These are phyloP conservation scores for Phyto melanocephala DNA, from an alignment of 2,888 invertebrate genomes.

Conservation along the genomic window DNA sequence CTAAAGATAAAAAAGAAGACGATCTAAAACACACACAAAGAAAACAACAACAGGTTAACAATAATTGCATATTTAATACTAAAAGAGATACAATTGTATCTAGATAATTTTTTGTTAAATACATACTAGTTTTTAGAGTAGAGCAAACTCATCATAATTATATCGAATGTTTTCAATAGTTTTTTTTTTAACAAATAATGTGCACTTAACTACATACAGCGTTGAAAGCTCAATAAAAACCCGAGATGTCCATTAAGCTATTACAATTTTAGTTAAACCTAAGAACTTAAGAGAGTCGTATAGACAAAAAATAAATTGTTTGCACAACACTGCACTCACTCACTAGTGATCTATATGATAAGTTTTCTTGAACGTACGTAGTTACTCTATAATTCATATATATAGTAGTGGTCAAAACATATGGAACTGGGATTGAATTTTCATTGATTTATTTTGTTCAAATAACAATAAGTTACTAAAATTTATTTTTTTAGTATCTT, in stretches of 20 bases:
- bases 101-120: background rate
- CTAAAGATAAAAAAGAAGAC: constrained; percentile 22
- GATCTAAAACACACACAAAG: background rate
- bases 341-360: background rate
- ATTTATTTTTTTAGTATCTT: too few species aligned
- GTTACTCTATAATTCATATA: constrained; percentile 9
- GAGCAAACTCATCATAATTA: constrained; percentile 17
- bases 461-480: too few species aligned
- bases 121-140: constrained; percentile 7
- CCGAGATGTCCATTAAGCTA: constrained; percentile 55
- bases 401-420: too few species aligned
- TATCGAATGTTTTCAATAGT: constrained; percentile 45
- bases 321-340: background rate
- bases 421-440: too few species aligned
- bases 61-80: constrained; percentile 42
- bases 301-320: constrained; percentile 19
- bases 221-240: background rate
- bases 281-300: constrained; percentile 17
- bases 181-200: constrained; percentile 45
- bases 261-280: constrained; percentile 51
- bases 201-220: constrained; percentile 14
- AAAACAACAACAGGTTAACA: constrained; percentile 25
- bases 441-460: too few species aligned
- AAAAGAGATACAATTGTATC: background rate
- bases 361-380: background rate